phyloP scores from a whole-genome alignment of 2,113 vertebrate species.

The Phaethornis superciliosus region DNA sequence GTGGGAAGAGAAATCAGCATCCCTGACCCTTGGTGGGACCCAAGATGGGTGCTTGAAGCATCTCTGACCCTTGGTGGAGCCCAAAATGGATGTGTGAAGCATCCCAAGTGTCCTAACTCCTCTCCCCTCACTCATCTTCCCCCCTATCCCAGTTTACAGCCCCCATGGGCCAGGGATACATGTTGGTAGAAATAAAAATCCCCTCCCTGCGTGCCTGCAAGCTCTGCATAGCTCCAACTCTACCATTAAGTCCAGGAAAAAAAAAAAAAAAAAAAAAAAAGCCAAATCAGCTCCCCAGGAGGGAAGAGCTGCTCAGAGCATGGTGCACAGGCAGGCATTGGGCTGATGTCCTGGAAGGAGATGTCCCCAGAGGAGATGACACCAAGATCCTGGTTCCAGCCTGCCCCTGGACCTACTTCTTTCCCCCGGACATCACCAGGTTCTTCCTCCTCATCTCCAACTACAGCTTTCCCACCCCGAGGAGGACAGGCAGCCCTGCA shows the following conservation, averaged over 20 bases:
- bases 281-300: not conserved
- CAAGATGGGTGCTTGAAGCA: not conserved
- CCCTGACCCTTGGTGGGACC: not conserved
- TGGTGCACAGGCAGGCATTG: not conserved
- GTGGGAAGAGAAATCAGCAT: not conserved
- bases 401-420: not conserved
- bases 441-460: not conserved
- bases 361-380: not conserved
- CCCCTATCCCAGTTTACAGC: not conserved
- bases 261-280: not conserved
- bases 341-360: not conserved
- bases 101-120: accelerated
- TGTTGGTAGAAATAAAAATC: not conserved
- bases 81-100: not conserved
- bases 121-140: not conserved
- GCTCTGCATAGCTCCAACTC: not conserved
- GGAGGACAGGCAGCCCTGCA: not conserved
- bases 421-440: accelerated
- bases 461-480: not conserved
- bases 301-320: not conserved
- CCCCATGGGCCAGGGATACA: accelerated
- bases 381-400: not conserved
- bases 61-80: not conserved
- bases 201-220: accelerated
- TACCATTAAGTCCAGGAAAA: too few species aligned